Conservation (phyloP, 37 sponge, comb jelly and placozoan species). For the Cladorhizidae sp. region DNA sequence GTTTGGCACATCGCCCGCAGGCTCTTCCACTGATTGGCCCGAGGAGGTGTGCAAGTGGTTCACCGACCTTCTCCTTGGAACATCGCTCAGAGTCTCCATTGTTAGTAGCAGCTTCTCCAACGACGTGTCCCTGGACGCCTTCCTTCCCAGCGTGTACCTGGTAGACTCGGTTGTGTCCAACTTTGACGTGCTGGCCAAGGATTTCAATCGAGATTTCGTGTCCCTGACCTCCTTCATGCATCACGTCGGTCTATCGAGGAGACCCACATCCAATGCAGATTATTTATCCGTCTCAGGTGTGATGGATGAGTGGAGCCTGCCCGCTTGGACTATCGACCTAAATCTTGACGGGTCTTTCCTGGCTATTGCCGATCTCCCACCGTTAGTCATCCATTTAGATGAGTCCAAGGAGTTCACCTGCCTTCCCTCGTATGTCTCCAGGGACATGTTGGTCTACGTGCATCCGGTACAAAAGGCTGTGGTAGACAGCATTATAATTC, state of each 20-base stretch:
- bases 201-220: not conserved
- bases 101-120: not conserved
- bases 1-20: not conserved
- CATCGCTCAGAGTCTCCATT: not conserved
- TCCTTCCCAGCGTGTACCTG: not conserved
- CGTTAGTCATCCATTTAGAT: not conserved
- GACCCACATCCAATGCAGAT: not conserved
- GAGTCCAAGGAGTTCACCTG: not conserved
- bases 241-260: not conserved
- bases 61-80: slow-evolving; percentile 5
- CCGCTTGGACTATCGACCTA: no score
- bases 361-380: not conserved
- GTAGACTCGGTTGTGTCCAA: not conserved
- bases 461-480: slow-evolving; percentile 15
- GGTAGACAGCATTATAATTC: not conserved
- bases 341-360: not conserved
- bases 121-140: not conserved
- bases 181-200: not conserved
- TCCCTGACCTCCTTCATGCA: not conserved
- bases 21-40: not conserved
- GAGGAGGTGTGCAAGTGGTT: slow-evolving; percentile 10
- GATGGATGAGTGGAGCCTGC: not conserved
- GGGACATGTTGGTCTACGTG: slow-evolving; percentile 17
- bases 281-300: not conserved
- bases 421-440: slow-evolving; percentile 8